Evolutionary conservation across 1,140 invertebrate species (phyloP).

Genomic region (Aphis gossypii): DNA sequence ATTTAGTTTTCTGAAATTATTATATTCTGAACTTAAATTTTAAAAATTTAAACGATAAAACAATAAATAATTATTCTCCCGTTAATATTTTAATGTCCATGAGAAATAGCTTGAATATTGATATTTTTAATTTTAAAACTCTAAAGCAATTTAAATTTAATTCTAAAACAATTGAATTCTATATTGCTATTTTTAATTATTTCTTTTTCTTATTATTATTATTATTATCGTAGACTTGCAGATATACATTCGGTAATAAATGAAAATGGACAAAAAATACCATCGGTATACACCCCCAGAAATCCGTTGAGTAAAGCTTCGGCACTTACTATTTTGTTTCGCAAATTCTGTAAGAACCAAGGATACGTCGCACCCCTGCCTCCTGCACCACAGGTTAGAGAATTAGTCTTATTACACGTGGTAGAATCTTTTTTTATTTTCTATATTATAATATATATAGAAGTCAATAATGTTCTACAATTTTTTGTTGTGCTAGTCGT

Average conservation of each 20-base stretch:
- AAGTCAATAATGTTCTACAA: background rate
- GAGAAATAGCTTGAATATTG: too few relatives aligned
- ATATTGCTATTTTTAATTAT: too few relatives aligned
- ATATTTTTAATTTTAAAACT: background rate
- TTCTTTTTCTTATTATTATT: too few relatives aligned
- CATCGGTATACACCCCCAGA: conserved; percentile 36
- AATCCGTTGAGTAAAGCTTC: conserved; percentile 15
- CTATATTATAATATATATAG: background rate
- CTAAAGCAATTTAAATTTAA: too few relatives aligned
- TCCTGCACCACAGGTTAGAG: conserved; percentile 37
- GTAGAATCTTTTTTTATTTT: background rate
- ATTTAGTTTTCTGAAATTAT: too few relatives aligned
- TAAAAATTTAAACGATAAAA: too few relatives aligned
- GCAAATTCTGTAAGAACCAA: background rate
- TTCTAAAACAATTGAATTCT: too few relatives aligned
- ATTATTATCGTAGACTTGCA: conserved; percentile 17
- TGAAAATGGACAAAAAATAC: conserved; percentile 15
- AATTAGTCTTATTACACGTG: background rate
- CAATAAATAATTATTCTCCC: too few relatives aligned
- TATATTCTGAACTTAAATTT: too few relatives aligned
- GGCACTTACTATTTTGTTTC: conserved; percentile 48
- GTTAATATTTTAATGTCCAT: too few relatives aligned
- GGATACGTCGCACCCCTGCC: conserved; percentile 43
- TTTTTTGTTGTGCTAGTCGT: background rate
- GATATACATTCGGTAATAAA: background rate